Base-by-base conservation (phyloP, 2,797 vertebrate genomes). In the Thunnus albacares region DNA sequence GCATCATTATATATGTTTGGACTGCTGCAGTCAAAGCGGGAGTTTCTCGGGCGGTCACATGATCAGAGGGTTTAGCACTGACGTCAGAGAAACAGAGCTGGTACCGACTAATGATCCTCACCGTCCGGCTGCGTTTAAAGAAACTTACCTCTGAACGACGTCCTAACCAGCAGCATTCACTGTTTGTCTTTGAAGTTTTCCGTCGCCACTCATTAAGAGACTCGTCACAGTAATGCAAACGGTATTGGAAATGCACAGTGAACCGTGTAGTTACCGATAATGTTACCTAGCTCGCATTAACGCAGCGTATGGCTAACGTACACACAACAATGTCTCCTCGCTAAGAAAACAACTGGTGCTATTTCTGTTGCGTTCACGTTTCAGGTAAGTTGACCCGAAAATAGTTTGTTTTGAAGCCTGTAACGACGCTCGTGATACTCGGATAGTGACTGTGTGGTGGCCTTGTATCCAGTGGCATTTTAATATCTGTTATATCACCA, bases 61-160 rank as follows among this genome's bases (percentile, higher is more conserved):
- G 92, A 71, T 9, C 63, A 13, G 59, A 61, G 80, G 77, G 3
- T 80, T 84, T 80, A 15, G 1, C 75, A 5, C 49, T 20, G 76
- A 92, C 92, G 92, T 92, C 91, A 93, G n/a, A 82, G 55, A 58
- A n/a, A 15, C 51, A 0, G 67, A 86, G 86, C 83, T 88, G 75
- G 69, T 88, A 79, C 80, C 15, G 87, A 80, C 51, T 65, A 63
- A 51, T 62, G 79, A 62, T 60, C 53, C 22, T 66, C 78, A 24
- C 12, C 53, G 57, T 77, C 69, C 41, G 41, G 17, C 82, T 9
- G 47, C 56, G 2, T 2, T 2, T 7, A 15, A 11, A 24, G 24
- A 9, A 74, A 57, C 41, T 33, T 3, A 7, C 17, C 43, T 28
- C 15, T 1, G 1, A 58, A 5, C 43, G 28, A 45, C 35, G 0